A percentile compares a stretch with the other conserved stretches of the same genome.
Conservation (phyloP, 2,888 invertebrate genomes). For the Uloborus plumipes region DNA sequence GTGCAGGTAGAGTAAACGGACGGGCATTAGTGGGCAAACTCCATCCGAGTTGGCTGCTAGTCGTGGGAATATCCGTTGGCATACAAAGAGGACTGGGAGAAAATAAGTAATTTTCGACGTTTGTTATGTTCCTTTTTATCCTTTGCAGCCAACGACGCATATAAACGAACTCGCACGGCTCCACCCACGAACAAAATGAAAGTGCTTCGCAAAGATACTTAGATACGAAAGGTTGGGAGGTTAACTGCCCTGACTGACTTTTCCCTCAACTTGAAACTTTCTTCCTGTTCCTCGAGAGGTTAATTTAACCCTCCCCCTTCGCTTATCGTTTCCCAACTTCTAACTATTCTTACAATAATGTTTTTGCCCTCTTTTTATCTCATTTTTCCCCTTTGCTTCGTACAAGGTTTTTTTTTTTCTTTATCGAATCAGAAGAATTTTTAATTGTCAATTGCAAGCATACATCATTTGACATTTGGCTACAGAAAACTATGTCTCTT, state of each 20-base stretch:
- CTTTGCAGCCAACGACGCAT: conserved; percentile 16
- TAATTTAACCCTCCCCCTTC: conserved; percentile 28
- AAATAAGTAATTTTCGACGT: conserved; percentile 5
- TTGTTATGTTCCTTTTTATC: conserved; percentile 17
- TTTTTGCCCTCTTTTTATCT: no score
- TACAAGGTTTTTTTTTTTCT: no score
- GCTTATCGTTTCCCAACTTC: conserved; percentile 37
- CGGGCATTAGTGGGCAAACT: no score
- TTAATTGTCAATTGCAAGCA: no score
- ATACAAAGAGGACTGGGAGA: not conserved
- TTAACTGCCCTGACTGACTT: conserved; percentile 38
- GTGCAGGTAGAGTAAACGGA: no score
- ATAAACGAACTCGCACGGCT: conserved; percentile 29
- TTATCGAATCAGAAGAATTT: no score
- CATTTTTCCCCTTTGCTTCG: no score
- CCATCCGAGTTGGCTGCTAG: not conserved
- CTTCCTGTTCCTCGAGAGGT: conserved; percentile 36
- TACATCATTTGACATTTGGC: no score
- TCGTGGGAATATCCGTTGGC: conserved; percentile 6
- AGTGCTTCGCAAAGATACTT: conserved; percentile 57
- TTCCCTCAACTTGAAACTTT: conserved; percentile 18
- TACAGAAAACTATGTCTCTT: no score
- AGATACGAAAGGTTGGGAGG: conserved; percentile 40
- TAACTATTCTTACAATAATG: no score
- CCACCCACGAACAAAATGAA: conserved; percentile 45